Evolutionary conservation across 1,140 invertebrate species (phyloP).

Genomic region (Drosophila nebulosa): DNA sequence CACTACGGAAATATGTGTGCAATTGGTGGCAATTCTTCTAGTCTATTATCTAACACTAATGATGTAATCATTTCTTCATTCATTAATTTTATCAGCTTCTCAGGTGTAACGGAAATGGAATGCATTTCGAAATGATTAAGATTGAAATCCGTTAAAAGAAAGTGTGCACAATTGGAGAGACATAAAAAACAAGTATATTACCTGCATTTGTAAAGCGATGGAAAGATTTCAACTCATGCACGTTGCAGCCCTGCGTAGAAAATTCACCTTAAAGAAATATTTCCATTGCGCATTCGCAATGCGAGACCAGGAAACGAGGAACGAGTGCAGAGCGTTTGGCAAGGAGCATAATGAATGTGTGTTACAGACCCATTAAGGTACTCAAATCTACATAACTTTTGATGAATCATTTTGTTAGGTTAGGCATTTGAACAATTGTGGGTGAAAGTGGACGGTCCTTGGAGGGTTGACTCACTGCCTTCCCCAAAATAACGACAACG

Average conservation of each 20-base stretch:
- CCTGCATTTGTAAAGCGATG: not conserved
- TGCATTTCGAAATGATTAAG: constrained; percentile 12
- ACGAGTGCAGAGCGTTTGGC: not conserved
- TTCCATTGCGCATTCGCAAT: constrained; percentile 50
- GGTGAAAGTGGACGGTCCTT: constrained; percentile 14
- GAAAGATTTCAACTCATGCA: not conserved
- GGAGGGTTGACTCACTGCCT: constrained; percentile 27
- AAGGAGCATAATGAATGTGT: constrained; percentile 38
- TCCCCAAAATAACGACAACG: constrained; percentile 11
- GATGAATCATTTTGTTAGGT: constrained; percentile 67
- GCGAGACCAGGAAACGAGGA: constrained; percentile 1
- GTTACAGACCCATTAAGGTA: constrained; percentile 49
- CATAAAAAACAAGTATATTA: not conserved
- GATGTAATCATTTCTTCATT: constrained; percentile 14
- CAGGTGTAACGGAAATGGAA: constrained; percentile 17
- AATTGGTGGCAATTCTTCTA: constrained; percentile 9
- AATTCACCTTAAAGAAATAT: constrained; percentile 19
- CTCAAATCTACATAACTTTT: constrained; percentile 36
- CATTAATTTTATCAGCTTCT: not conserved
- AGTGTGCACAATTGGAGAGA: constrained; percentile 37
- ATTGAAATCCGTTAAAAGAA: constrained; percentile 22
- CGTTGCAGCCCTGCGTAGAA: constrained; percentile 11
- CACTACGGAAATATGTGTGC: constrained; percentile 24
- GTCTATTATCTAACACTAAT: constrained; percentile 43
- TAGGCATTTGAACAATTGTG: constrained; percentile 34